Conservation (phyloP, 2,113 vertebrate species). For the Gallinago paraguaiae region DNA sequence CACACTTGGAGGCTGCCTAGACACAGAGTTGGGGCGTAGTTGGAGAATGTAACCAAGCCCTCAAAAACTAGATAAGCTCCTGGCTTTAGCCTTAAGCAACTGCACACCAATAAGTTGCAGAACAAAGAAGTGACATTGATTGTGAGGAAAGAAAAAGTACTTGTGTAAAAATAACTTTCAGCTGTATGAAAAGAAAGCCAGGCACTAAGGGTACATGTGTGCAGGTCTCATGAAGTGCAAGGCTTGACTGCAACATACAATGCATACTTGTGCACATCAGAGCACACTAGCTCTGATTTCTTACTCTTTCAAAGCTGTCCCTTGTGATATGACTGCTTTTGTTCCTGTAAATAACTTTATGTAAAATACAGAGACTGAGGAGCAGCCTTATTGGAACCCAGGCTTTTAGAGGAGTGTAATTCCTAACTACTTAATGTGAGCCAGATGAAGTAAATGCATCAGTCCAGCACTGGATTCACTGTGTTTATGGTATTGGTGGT, state of each 20-base stretch:
- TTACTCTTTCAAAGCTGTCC: background rate
- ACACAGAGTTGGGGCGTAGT: background rate
- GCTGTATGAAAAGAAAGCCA: background rate
- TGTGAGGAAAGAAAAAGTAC: background rate
- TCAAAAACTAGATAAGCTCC: background rate
- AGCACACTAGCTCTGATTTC: background rate
- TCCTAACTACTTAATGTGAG: background rate
- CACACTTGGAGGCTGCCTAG: background rate
- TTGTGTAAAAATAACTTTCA: background rate
- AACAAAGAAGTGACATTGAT: fast-evolving
- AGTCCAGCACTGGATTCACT: background rate
- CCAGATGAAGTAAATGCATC: background rate
- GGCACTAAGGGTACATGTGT: background rate
- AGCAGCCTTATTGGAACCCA: background rate
- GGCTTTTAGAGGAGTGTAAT: background rate
- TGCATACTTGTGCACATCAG: no score
- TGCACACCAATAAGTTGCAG: background rate
- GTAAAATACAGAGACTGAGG: background rate
- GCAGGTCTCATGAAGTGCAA: background rate
- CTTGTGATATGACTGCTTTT: background rate
- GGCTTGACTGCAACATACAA: background rate
- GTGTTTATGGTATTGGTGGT: background rate
- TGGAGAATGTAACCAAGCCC: background rate
- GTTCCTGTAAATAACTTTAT: background rate
- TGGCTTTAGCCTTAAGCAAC: background rate